Evolutionary conservation across 1,140 invertebrate species (phyloP).

Genomic region (Heliconius congener): DNA sequence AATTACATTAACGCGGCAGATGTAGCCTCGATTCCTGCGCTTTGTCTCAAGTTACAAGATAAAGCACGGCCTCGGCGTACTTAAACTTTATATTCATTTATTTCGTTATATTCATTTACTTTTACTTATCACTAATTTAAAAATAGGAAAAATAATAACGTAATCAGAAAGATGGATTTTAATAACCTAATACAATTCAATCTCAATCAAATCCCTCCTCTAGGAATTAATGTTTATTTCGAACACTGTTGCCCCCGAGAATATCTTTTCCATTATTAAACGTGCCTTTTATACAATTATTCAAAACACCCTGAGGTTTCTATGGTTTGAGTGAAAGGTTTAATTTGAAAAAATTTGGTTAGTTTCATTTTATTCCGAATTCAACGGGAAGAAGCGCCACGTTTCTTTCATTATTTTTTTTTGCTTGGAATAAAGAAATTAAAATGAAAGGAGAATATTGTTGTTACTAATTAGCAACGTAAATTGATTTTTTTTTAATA

Average conservation of each 20-base stretch:
- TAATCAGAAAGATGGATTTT: slow-evolving; percentile 50
- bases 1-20: too few relatives aligned
- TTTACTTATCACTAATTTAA: not conserved
- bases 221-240: slow-evolving; percentile 49
- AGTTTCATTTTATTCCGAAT: not conserved
- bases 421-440: not conserved
- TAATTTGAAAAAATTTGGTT: slow-evolving; percentile 2
- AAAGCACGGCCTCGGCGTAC: too few relatives aligned
- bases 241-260: slow-evolving; percentile 14
- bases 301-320: slow-evolving; percentile 29
- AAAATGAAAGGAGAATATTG: not conserved
- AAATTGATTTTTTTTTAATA: too few relatives aligned
- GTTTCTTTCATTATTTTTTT: not conserved
- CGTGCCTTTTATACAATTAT: slow-evolving; percentile 18
- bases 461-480: too few relatives aligned
- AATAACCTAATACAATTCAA: slow-evolving; percentile 60
- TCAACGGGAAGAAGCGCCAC: not conserved
- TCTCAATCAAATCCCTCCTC: slow-evolving; percentile 46
- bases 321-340: not conserved
- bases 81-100: too few relatives aligned
- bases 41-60: too few relatives aligned
- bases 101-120: too few relatives aligned
- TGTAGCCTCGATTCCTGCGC: too few relatives aligned
- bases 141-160: slow-evolving; percentile 44
- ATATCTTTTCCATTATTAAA: slow-evolving; percentile 36